Base-by-base conservation (phyloP, 2,797 vertebrate species). In the Momotus momota region DNA sequence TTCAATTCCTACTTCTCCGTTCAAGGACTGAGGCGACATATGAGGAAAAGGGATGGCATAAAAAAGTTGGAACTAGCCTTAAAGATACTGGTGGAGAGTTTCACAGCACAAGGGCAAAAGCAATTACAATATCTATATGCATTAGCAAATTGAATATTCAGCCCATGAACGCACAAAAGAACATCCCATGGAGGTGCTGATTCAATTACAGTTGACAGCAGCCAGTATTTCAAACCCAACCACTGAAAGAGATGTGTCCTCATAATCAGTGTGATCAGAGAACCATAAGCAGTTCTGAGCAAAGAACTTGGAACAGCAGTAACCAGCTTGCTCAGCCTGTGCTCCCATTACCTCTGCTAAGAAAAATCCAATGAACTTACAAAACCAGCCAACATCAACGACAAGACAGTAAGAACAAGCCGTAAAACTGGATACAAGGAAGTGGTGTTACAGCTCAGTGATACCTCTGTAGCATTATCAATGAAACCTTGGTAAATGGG, bases 371-470 rank as follows among this genome's bases (percentile, higher is more conserved):
- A 1, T 5, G 8, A 18, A 1, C 0, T 25, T 69, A 46, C 49
- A 45, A 71, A 65, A 29, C 0, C 31, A 90, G 25, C 25, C 9
- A 33, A n/a, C 29, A 83, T 18, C 55, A 58, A 33, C 65, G 52
- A n/a, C 13, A 6, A 0, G 0, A n/a, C 35, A 41, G 31, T 1
- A 65, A 60, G 41, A 83, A 5, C 48, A 73, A 74, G 7, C 22
- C 60, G 35, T 33, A 64, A 64, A 71, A 13, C 38, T 48, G 26
- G 27, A 21, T 57, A 54, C 43, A 82, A 52, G 71, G 33, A 46
- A 71, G 4, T 13, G 60, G 11, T 18, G 3, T 67, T 35, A 12
- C 35, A 71, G 41, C 48, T 69, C 66, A 51, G 55, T 0, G 0
- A 16, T 57, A 25, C 15, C 41, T 49, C 49, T 65, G 45, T 12